Evolutionary conservation across 2,113 vertebrate genomes (phyloP), one percentile per base, ranked within the genome.

Genomic region (Fukomys damarensis): DNA sequence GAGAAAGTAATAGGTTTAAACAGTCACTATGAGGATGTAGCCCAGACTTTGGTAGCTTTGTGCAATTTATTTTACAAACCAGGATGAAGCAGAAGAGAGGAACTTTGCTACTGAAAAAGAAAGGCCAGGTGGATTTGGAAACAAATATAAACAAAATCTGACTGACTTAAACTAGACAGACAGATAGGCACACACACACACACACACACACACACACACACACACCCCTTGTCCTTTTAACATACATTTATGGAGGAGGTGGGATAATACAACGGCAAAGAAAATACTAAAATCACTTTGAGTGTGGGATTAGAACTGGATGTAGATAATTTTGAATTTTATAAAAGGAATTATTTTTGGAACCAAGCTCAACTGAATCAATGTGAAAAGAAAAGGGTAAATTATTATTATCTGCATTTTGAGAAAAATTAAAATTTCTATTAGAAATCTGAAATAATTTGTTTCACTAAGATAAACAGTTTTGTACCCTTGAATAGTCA

Each of bases 1-100:
- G 99, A 99, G 98, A 99, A 99, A 99, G 99, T 99, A 99, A 99
- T 99, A 99, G 99, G 98, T 99, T 99, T 99, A 99, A 99, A 99
- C 99, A 99, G 99, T 99, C 98, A 96, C 99, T 99, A 98, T 99
- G 98, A 99, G 99, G 99, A 99, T 99, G 98, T 99, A 99, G 99
- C 99, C 74, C 99, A 99, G 99, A 99, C 99, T 99, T 99, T 98
- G 98, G 98, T 99, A 99, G 99, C 98, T 98, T 99, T 99, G 98
- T 97, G 98, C 99, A 99, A 99, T 99, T 99, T 99, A 99, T 99
- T 99, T 99, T 99, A 98, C 98, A 98, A 98, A 97, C 98, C 98
- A 98, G 98, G 99, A 99, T 98, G 98, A 98, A 99, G 99, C 98
- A 98, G 98, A 98, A 99, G 99, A 99, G 99, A 98, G 98, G 98